A percentile compares a stretch with the other conserved stretches of the same genome.
Evolutionary conservation across 2,797 vertebrate species (phyloP).

Genomic region (Diplodus sargus): DNA sequence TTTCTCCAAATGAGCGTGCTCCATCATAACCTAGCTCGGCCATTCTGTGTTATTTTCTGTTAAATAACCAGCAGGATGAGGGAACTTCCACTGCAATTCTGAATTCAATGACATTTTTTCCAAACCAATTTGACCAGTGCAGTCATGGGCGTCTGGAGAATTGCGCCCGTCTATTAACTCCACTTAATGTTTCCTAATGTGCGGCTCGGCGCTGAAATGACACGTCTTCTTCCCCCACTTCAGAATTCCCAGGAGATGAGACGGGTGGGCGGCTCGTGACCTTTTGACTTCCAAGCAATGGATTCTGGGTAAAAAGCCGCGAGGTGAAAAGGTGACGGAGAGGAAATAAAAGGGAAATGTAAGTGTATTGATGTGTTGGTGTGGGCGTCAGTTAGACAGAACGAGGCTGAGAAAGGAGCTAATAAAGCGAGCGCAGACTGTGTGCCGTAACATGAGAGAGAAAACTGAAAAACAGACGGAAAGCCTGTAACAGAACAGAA

Average conservation of each 20-base stretch:
- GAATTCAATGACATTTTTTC: constrained; percentile 43
- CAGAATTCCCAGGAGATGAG: constrained; percentile 11
- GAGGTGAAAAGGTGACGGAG: constrained; percentile 33
- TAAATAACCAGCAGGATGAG: constrained; percentile 29
- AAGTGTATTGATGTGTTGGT: neutral
- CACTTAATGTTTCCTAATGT: constrained; percentile 47
- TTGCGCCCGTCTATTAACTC: constrained; percentile 44
- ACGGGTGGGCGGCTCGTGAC: constrained; percentile 18
- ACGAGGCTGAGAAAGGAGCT: neutral
- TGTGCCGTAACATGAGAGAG: neutral
- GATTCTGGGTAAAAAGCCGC: constrained; percentile 41
- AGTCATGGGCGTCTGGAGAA: constrained; percentile 39
- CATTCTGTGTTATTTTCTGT: constrained; percentile 33
- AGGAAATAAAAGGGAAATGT: constrained; percentile 11
- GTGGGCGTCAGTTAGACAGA: constrained; percentile 2
- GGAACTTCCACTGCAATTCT: constrained; percentile 22
- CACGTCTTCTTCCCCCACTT: neutral
- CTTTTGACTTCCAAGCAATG: constrained; percentile 47
- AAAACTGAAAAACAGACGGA: neutral
- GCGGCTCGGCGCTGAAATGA: neutral
- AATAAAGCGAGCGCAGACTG: neutral
- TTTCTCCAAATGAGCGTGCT: constrained; percentile 27
- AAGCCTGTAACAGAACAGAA: neutral
- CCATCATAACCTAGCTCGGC: constrained; percentile 31
- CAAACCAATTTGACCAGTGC: constrained; percentile 42